Conservation (phyloP, 1,140 invertebrate species). For the Drosophila sulfurigaster region DNA sequence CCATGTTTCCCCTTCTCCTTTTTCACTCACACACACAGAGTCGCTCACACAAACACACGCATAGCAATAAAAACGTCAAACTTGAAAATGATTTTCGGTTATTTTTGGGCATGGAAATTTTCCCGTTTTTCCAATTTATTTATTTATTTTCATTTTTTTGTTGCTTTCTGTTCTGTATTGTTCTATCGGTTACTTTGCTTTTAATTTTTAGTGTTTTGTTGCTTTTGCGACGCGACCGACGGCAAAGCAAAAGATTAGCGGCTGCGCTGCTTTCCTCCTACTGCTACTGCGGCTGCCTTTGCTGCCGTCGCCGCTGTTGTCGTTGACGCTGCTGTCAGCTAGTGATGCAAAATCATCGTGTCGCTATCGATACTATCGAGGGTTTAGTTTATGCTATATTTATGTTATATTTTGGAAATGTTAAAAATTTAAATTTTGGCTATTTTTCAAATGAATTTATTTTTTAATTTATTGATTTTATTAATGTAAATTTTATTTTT, state of each 20-base stretch:
- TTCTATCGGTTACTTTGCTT: slow-evolving; percentile 13
- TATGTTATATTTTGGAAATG: no score
- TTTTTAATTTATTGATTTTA: no score
- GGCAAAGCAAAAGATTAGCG: slow-evolving; percentile 65
- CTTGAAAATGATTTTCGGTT: slow-evolving; percentile 49
- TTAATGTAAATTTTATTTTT: no score
- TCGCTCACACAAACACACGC: slow-evolving; percentile 48
- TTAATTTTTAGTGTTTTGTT: slow-evolving; percentile 45
- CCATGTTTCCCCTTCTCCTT: slow-evolving; percentile 32
- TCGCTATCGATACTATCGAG: no score
- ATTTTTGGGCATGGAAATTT: slow-evolving; percentile 58
- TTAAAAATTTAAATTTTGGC: no score
- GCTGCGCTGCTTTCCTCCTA: slow-evolving; percentile 67
- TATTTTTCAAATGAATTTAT: no score
- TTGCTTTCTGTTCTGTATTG: not conserved
- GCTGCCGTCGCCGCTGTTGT: not conserved
- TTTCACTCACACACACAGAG: slow-evolving; percentile 52
- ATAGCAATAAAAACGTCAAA: slow-evolving; percentile 54
- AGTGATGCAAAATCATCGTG: no score
- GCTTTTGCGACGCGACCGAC: slow-evolving; percentile 68
- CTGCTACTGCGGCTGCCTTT: slow-evolving; percentile 47
- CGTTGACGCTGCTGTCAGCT: no score
- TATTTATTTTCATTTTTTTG: slow-evolving; percentile 3
- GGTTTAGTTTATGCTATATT: no score
- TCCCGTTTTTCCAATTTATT: slow-evolving; percentile 25